phyloP scores from a whole-genome alignment of 2,888 invertebrate species.

The Seladonia tumulorum region DNA sequence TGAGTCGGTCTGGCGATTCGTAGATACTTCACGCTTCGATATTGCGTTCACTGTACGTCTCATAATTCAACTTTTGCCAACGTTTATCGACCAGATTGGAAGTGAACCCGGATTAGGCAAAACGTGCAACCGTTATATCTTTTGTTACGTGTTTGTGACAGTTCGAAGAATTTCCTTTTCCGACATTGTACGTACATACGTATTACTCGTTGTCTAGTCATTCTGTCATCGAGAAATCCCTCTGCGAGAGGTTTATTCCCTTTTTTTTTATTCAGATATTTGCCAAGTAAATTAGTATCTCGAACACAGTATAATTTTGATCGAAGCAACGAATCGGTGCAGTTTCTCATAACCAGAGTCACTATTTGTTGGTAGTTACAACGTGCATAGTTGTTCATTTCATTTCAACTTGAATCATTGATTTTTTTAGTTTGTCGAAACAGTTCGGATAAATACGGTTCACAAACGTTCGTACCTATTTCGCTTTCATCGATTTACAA shows the following conservation, averaged over 20 bases:
- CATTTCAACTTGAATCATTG: background rate
- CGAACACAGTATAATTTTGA: background rate
- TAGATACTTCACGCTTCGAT: conserved; percentile 17
- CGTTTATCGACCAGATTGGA: background rate
- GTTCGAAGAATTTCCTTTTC: background rate
- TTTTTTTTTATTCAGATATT: background rate
- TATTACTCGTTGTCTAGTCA: background rate
- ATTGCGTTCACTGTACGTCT: conserved; percentile 21
- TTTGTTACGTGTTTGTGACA: background rate
- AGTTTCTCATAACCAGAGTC: background rate
- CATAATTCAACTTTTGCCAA: background rate
- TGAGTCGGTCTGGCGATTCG: conserved; percentile 48
- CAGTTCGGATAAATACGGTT: background rate
- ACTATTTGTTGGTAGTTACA: background rate
- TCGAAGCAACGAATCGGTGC: background rate
- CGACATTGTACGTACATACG: background rate
- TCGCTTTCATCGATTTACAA: background rate
- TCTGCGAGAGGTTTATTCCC: background rate
- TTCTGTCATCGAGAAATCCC: no score
- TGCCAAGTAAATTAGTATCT: background rate
- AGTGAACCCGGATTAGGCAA: background rate
- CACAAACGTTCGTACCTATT: background rate
- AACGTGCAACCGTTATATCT: background rate
- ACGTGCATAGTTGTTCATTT: background rate
- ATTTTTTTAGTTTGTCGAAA: background rate